A percentile compares a stretch with the other conserved stretches of the same genome.
These are phyloP conservation scores for Sinella curviseta DNA, from an alignment of 1,140 invertebrate species.

Conservation along the genomic window DNA sequence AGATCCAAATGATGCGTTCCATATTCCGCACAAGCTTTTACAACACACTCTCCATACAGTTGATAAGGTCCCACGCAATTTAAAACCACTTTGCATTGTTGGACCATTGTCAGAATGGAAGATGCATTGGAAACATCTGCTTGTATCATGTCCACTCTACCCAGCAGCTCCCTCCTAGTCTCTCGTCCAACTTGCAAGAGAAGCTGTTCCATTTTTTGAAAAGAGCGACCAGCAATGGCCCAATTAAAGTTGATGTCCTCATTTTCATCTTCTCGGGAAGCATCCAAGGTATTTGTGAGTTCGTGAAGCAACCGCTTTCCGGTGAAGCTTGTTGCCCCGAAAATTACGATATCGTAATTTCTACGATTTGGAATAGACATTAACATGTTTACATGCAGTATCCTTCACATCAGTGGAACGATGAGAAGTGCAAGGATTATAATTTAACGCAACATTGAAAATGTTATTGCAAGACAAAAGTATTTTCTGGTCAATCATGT, in stretches of 20 bases:
- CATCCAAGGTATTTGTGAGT: constrained; percentile 61
- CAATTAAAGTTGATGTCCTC: constrained; percentile 61
- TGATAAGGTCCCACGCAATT: constrained; percentile 88
- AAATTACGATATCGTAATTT: constrained; percentile 71
- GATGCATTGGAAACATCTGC: constrained; percentile 74
- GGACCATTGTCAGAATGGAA: constrained; percentile 73
- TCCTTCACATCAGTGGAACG: no score
- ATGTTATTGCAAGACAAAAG: no score
- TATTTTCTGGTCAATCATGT: no score
- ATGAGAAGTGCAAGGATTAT: no score
- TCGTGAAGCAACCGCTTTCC: constrained; percentile 74
- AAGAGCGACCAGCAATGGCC: constrained; percentile 72
- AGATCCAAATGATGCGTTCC: constrained; percentile 87
- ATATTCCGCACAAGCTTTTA: constrained; percentile 80
- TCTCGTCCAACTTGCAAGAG: constrained; percentile 63
- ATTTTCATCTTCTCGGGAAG: no score
- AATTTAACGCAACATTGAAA: no score
- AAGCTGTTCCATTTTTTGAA: constrained; percentile 70
- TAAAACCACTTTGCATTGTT: constrained; percentile 69
- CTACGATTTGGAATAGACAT: no score
- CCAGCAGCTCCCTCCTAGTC: constrained; percentile 62
- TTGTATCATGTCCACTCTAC: constrained; percentile 67
- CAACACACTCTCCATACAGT: constrained; percentile 83
- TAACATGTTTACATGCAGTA: no score
- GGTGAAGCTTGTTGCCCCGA: constrained; percentile 84